Percentiles rank a stretch among this genome's conserved stretches.
These are phyloP conservation scores for Trialeurodes vaporariorum DNA, from an alignment of 1,140 invertebrate genomes.

Conservation along the genomic window DNA sequence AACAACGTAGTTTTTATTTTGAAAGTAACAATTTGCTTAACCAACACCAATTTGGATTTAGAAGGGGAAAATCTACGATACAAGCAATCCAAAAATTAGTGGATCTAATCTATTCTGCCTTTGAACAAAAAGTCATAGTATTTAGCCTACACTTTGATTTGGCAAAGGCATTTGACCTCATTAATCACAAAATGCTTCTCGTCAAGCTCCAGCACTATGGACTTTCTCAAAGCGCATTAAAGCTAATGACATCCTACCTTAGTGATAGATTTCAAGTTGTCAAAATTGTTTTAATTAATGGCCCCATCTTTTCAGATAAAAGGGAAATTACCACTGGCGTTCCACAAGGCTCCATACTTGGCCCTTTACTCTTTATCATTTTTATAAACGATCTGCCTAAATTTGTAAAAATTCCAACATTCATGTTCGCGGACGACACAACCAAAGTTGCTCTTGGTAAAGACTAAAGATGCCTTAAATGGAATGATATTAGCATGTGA, in stretches of 20 bases:
- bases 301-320: not conserved
- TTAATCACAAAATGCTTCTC: constrained; percentile 2
- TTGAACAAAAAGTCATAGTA: not conserved
- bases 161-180: not conserved
- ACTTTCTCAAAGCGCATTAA: not conserved
- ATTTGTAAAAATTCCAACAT: not conserved
- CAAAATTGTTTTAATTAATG: not conserved
- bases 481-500: too few relatives aligned
- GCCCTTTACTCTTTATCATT: not conserved
- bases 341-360: not conserved
- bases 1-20: not conserved
- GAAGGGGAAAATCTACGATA: not conserved
- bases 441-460: too few relatives aligned
- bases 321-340: not conserved
- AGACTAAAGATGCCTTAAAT: too few relatives aligned
- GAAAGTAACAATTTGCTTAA: not conserved
- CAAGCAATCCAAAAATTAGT: not conserved
- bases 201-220: not conserved
- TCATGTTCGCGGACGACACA: not conserved
- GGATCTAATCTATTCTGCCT: not conserved
- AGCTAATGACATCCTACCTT: not conserved
- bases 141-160: not conserved
- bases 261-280: not conserved
- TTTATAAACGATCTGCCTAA: not conserved
- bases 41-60: not conserved